Base-by-base conservation (phyloP, 2,888 invertebrate genomes). In the Serripes groenlandicus region DNA sequence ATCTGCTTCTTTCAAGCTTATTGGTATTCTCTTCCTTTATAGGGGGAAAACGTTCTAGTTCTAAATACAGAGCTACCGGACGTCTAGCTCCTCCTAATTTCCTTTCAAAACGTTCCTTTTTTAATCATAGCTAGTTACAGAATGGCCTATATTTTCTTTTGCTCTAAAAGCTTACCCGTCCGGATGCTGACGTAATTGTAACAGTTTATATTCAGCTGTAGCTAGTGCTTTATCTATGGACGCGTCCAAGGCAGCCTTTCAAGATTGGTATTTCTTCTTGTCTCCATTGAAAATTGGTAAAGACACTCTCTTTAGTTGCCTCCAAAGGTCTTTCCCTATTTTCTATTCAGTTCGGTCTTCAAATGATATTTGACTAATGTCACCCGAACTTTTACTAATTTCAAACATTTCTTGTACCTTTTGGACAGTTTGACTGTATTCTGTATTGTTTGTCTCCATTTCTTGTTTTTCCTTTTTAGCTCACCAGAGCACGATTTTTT, bases 1-100 rank as follows among this genome's bases (percentile, higher is more conserved):
- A 18, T 64, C 64, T 3, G 62, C 62, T 32, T 62, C 62, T n/a
- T 62, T 62, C 62, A 62, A 32, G 34, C 34, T 62, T 3, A 62
- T 62, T 5, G 3, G 21, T 42, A 42, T 49, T 68, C 28, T 42
- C 49, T 7, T 70, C n/a, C 30, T 54, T 28, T 9, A 54, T 70
- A 3, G 58, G 58, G 26, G 58, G 58, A 58, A 58, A 26, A 7
- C 26, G 26, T 23, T 23, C n/a, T 26, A 58, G n/a, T 21, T 62
- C 62, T 3, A 62, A 26, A 28, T 62, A 62, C 34, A 62, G n/a
- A 1, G 62, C 32, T 21, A 62, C 34, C 28, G 30, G 62, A 21
- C 62, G 34, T 11, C 62, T 30, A 15, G 30, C 21, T 1, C 62
- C 34, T 5, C 62, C 62, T 32, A 62, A 62, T 34, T 62, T 62